A percentile compares a stretch with the other conserved stretches of the same genome.
phyloP scores from a whole-genome alignment of 2,113 vertebrate genomes.

The Anolis sagrei region DNA sequence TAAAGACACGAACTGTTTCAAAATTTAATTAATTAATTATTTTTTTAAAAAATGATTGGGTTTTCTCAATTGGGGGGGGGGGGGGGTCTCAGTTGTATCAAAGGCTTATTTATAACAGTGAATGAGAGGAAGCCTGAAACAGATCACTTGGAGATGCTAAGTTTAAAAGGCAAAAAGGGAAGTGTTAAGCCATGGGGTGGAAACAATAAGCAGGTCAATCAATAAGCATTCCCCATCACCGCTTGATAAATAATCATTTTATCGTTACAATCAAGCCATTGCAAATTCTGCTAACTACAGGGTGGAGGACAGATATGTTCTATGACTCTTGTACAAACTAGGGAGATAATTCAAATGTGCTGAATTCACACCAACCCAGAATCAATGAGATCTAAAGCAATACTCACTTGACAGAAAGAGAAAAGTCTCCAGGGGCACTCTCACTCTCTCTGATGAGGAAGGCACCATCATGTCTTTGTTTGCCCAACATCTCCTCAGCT shows the following conservation, averaged over 20 bases:
- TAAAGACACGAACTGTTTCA: constrained; percentile 42
- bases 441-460: constrained; percentile 99
- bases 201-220: background rate
- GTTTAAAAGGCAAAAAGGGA: constrained; percentile 3
- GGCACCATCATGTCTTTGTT: constrained; percentile 97
- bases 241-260: background rate
- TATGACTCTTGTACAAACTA: background rate
- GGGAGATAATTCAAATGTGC: background rate
- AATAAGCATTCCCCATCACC: background rate
- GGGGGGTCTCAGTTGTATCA: background rate
- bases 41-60: background rate
- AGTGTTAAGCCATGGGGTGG: background rate
- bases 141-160: background rate
- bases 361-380: background rate
- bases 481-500: constrained; percentile 98
- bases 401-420: constrained; percentile 96
- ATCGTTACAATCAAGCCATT: background rate
- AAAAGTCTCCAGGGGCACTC: constrained; percentile 98
- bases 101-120: background rate
- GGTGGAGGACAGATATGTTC: background rate
- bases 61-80: constrained; percentile 19
- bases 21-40: constrained; percentile 30
- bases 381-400: constrained; percentile 21
- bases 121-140: background rate
- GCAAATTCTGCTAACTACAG: background rate